A percentile compares a stretch with the other conserved stretches of the same genome.
Conservation (phyloP, 2,888 invertebrate species). For the Spatulosminthurus flaviceps region DNA sequence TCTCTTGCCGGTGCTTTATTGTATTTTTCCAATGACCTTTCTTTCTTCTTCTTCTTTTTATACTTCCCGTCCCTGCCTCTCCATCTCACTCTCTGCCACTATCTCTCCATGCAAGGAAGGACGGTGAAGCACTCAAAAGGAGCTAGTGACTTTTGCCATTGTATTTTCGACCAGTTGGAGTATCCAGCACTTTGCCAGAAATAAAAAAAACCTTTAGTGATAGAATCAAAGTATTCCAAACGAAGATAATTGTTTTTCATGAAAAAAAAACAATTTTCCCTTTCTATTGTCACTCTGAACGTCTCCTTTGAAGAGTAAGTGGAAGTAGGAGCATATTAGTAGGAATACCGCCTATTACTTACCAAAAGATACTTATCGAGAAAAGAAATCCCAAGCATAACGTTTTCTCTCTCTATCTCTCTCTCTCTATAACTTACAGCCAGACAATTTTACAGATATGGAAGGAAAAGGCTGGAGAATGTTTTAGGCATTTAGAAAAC, state of each 20-base stretch:
- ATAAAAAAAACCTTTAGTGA: conserved; percentile 11
- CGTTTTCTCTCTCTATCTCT: too few species aligned
- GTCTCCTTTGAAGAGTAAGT: neutral
- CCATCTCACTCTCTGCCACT: neutral
- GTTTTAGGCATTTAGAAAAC: neutral
- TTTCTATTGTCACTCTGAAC: neutral
- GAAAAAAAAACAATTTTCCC: neutral
- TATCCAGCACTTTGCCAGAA: neutral
- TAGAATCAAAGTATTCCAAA: conserved; percentile 4
- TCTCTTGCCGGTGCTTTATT: neutral
- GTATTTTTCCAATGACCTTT: conserved; percentile 32
- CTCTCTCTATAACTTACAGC: too few species aligned
- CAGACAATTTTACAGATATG: neutral
- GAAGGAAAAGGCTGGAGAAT: neutral
- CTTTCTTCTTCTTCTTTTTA: too few species aligned
- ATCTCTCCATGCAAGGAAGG: neutral
- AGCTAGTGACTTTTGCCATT: conserved; percentile 5
- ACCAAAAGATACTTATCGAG: too few species aligned
- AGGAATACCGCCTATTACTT: too few species aligned
- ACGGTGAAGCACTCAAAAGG: neutral
- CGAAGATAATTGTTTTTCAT: conserved; percentile 3
- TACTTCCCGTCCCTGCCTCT: conserved; percentile 7
- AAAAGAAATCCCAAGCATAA: neutral
- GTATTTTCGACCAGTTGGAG: neutral
- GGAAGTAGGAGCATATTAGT: too few species aligned